Conservation (phyloP, 2,113 vertebrate species). For the Prietella phreatophila region DNA sequence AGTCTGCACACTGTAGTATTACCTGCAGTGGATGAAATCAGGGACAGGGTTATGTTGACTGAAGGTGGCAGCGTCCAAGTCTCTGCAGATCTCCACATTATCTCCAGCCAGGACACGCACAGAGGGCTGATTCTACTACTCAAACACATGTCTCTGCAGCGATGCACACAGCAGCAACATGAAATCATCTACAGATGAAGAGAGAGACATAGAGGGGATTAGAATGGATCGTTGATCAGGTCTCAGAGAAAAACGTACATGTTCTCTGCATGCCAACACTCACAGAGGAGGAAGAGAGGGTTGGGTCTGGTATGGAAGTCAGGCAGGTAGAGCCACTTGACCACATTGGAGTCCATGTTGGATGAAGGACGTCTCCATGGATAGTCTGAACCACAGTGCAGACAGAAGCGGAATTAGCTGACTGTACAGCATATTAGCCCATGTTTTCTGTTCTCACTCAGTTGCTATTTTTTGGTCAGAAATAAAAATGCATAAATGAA, state of each 20-base stretch:
- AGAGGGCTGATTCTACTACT: conserved; percentile 91
- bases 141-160: conserved; percentile 91
- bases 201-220: not conserved
- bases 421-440: too few species aligned
- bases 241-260: not conserved
- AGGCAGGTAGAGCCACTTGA: conserved; percentile 97
- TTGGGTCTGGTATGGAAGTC: conserved; percentile 87
- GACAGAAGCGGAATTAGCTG: not conserved
- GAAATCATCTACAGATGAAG: conserved; percentile 83
- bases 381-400: conserved; percentile 78
- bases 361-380: conserved; percentile 87
- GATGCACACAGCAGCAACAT: conserved; percentile 94
- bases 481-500: not conserved
- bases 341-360: conserved; percentile 86
- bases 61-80: conserved; percentile 91
- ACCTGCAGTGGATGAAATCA: conserved; percentile 98
- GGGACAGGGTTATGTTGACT: conserved; percentile 97
- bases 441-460: not conserved
- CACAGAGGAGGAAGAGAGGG: conserved; percentile 90
- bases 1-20: not conserved
- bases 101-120: conserved; percentile 92
- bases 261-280: conserved; percentile 60
- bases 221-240: not conserved
- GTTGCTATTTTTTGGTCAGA: not conserved
- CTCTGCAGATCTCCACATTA: conserved; percentile 98